A percentile compares a stretch with the other conserved stretches of the same genome.
Conservation (phyloP, 2,888 invertebrate species). For the Nudaria mundana region DNA sequence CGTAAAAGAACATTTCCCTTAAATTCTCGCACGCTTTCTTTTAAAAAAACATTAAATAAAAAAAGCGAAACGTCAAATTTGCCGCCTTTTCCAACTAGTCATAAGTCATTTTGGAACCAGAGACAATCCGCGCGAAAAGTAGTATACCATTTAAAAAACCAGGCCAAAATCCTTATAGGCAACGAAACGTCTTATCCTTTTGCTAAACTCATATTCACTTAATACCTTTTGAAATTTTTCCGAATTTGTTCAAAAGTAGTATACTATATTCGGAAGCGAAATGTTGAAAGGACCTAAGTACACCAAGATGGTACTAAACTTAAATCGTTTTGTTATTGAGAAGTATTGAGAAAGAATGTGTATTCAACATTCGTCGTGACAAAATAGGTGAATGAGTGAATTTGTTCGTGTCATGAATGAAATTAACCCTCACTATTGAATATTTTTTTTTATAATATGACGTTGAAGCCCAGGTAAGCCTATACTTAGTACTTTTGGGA, state of each 20-base stretch:
- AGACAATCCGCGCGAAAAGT: slow-evolving; percentile 31
- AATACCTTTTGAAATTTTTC: slow-evolving; percentile 34
- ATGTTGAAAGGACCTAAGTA: slow-evolving; percentile 41
- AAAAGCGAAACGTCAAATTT: slow-evolving; percentile 17
- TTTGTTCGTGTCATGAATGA: slow-evolving; percentile 23
- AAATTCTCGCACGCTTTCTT: slow-evolving; percentile 45
- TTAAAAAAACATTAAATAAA: slow-evolving; percentile 12
- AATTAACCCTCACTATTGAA: not conserved
- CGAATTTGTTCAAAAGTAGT: slow-evolving; percentile 53
- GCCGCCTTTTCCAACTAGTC: slow-evolving; percentile 1
- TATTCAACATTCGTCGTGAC: slow-evolving; percentile 17
- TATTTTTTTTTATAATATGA: not conserved
- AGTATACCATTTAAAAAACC: slow-evolving; percentile 63
- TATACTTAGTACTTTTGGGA: no score
- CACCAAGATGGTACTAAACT: not conserved
- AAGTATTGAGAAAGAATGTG: slow-evolving; percentile 8
- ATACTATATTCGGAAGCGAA: slow-evolving; percentile 51
- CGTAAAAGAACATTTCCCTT: slow-evolving; percentile 42
- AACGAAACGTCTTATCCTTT: slow-evolving; percentile 45
- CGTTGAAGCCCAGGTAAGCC: no score
- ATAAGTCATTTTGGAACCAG: slow-evolving; percentile 37
- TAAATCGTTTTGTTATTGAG: slow-evolving; percentile 24
- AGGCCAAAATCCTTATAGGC: slow-evolving; percentile 32
- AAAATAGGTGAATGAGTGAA: slow-evolving; percentile 29
- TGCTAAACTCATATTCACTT: slow-evolving; percentile 26